A percentile compares a stretch with the other conserved stretches of the same genome.
These are phyloP conservation scores for Chymomyza fuscimana DNA, from an alignment of 2,888 invertebrate genomes.

Conservation along the genomic window DNA sequence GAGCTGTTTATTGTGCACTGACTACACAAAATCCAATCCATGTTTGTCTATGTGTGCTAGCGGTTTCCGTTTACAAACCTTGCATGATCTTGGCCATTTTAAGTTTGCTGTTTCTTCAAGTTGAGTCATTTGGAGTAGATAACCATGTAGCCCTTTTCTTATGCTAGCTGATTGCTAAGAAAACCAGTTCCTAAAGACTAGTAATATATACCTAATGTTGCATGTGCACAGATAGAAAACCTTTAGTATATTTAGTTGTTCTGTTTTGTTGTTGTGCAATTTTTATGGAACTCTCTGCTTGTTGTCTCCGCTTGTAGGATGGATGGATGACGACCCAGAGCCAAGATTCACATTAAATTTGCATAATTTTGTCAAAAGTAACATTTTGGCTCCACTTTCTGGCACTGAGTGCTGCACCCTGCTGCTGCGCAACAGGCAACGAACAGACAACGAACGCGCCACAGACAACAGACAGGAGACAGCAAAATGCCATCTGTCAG, in stretches of 20 bases:
- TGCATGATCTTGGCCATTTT: conserved; percentile 5
- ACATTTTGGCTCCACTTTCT: conserved; percentile 58
- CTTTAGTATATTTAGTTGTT: not conserved
- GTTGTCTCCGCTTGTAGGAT: conserved; percentile 6
- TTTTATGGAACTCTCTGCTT: conserved; percentile 1
- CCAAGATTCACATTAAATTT: conserved; percentile 71
- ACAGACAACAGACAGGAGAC: conserved; percentile 31
- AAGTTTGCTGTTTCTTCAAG: conserved; percentile 2
- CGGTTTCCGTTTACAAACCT: conserved; percentile 50
- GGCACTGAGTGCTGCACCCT: conserved; percentile 17
- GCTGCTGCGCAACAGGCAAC: conserved; percentile 28
- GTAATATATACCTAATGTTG: not conserved
- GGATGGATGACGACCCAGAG: conserved; percentile 1
- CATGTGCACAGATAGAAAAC: not conserved
- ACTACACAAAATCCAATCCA: not conserved
- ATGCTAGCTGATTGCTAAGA: not conserved
- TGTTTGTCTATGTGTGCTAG: conserved; percentile 17
- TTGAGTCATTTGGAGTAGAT: conserved; percentile 12
- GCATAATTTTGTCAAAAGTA: conserved; percentile 68
- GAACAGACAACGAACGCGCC: conserved; percentile 42
- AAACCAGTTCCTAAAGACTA: not conserved
- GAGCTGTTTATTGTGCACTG: conserved; percentile 60
- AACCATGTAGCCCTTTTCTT: not conserved
- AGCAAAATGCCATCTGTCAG: conserved; percentile 25
- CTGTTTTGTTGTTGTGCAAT: not conserved